A percentile compares a stretch with the other conserved stretches of the same genome.
These are phyloP conservation scores for Patagioenas fasciata DNA, from an alignment of 2,113 vertebrate genomes.

Conservation along the genomic window DNA sequence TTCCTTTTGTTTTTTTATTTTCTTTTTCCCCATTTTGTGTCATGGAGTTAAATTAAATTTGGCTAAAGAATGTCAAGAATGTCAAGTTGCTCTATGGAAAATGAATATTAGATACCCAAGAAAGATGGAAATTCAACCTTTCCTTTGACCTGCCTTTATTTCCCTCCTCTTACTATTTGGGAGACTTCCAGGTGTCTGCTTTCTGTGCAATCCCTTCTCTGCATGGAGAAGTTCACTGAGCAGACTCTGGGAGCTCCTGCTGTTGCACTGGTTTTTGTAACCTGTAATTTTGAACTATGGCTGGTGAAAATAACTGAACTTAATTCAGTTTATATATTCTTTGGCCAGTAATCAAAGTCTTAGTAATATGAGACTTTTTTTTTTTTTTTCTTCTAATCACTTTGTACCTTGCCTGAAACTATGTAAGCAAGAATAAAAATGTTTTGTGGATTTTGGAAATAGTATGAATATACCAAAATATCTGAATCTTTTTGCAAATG, in stretches of 20 bases:
- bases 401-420: not conserved
- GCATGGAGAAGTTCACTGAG: not conserved
- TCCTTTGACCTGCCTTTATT: not conserved
- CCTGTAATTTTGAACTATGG: not conserved
- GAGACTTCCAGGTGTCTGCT: not conserved
- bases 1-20: accelerated
- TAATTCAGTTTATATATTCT: not conserved
- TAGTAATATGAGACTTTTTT: not conserved
- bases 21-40: accelerated
- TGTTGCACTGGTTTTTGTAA: not conserved
- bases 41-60: not conserved
- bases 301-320: not conserved
- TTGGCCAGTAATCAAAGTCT: not conserved
- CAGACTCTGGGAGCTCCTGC: not conserved
- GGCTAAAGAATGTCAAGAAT: not conserved
- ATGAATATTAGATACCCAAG: not conserved
- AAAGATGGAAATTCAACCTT: not conserved
- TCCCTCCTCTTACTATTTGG: not conserved
- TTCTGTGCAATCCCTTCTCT: not conserved
- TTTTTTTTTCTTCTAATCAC: not conserved
- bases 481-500: not conserved
- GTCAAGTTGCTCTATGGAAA: not conserved
- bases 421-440: not conserved
- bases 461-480: not conserved
- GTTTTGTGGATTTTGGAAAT: not conserved